Evolutionary conservation across 1,140 invertebrate genomes (phyloP).

Genomic region (Drosophila cardini): DNA sequence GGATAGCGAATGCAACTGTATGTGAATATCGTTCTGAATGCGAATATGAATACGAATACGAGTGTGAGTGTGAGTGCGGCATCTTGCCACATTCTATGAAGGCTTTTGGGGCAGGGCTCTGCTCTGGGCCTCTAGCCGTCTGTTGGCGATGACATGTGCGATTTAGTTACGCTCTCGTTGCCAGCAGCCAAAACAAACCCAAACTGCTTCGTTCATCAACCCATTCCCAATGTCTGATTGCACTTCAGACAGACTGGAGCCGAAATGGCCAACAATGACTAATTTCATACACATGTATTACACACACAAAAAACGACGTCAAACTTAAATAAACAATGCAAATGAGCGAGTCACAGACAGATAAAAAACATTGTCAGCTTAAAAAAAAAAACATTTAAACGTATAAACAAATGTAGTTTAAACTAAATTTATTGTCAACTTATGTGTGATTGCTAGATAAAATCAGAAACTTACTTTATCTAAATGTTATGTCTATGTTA

Average conservation of each 20-base stretch:
- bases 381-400: neutral
- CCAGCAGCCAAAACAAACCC: slow-evolving; percentile 16
- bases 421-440: neutral
- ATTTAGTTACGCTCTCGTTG: slow-evolving; percentile 71
- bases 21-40: slow-evolving; percentile 44
- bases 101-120: neutral
- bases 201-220: slow-evolving; percentile 2
- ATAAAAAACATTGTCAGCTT: neutral
- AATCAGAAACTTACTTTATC: neutral
- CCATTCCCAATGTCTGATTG: slow-evolving; percentile 15
- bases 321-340: slow-evolving; percentile 20
- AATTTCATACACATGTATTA: slow-evolving; percentile 41
- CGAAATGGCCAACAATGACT: slow-evolving; percentile 52
- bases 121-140: too few species aligned
- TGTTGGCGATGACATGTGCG: slow-evolving; percentile 71
- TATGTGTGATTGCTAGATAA: neutral
- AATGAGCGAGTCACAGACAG: slow-evolving; percentile 6
- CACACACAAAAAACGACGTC: slow-evolving; percentile 1
- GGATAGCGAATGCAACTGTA: slow-evolving; percentile 73
- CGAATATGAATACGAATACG: slow-evolving; percentile 47
- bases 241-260: slow-evolving; percentile 35
- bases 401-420: too few species aligned
- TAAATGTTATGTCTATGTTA: too few species aligned
- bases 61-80: neutral
- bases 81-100: slow-evolving; percentile 21